phyloP scores from a whole-genome alignment of 2,888 invertebrate genomes.

The Polylopha cassiicola region DNA sequence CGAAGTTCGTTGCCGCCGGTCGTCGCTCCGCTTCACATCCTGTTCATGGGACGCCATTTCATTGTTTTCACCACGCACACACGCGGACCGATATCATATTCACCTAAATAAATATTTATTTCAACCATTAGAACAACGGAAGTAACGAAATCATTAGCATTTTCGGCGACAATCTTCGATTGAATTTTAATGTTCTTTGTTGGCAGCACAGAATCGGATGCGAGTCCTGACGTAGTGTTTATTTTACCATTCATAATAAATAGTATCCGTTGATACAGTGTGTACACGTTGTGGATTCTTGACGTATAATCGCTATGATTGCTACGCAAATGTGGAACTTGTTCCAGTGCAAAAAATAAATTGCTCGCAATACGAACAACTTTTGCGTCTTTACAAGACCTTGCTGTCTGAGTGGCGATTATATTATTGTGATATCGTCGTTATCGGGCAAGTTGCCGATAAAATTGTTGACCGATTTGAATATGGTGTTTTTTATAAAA shows the following conservation, averaged over 20 bases:
- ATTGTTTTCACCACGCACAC: slow-evolving; percentile 44
- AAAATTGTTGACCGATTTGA: slow-evolving; percentile 33
- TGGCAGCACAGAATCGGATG: slow-evolving; percentile 1
- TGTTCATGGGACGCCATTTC: slow-evolving; percentile 50
- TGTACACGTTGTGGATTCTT: slow-evolving; percentile 7
- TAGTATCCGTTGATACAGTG: slow-evolving; percentile 11
- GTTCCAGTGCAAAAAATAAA: slow-evolving; percentile 20
- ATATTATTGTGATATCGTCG: slow-evolving; percentile 25
- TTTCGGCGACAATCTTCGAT: slow-evolving; percentile 34
- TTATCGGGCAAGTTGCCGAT: slow-evolving; percentile 27
- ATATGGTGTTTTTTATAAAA: slow-evolving; percentile 27
- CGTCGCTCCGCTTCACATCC: slow-evolving; percentile 62
- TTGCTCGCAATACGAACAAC: slow-evolving; percentile 9
- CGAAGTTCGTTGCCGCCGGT: slow-evolving; percentile 58
- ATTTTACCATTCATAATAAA: slow-evolving; percentile 21
- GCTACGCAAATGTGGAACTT: slow-evolving; percentile 15
- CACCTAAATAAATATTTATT: slow-evolving; percentile 43
- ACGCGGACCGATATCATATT: slow-evolving; percentile 31
- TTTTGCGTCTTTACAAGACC: slow-evolving; percentile 18
- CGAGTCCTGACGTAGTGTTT: slow-evolving; percentile 11
- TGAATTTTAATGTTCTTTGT: slow-evolving; percentile 22
- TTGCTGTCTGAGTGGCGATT: slow-evolving; percentile 11
- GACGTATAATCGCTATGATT: slow-evolving; percentile 9
- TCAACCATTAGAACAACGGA: slow-evolving; percentile 31
- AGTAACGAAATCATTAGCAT: slow-evolving; percentile 37